Base-by-base conservation (phyloP, 1,140 invertebrate species). In the Maniola jurtina region DNA sequence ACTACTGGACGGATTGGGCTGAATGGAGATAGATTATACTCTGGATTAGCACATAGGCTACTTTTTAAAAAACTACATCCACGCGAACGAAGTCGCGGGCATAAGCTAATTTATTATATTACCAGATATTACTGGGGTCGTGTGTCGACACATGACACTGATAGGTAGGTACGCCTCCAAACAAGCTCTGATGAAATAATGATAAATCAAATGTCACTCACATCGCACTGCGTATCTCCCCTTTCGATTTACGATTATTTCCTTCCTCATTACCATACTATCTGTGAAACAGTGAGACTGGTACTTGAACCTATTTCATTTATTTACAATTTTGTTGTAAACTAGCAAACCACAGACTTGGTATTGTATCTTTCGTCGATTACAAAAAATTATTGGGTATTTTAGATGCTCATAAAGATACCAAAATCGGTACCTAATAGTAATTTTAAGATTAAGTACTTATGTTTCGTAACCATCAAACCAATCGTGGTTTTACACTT, bases 81-180 rank as follows among this genome's bases (percentile, higher is more conserved):
- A n/a, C n/a, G n/a, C n/a, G n/a, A n/a, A n/a, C n/a, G n/a, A n/a
- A n/a, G n/a, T n/a, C n/a, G n/a, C n/a, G n/a, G 55, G 66, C 80
- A 82, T 82, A 78, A 76, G 77, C 78, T 71, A 78, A 81, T 86
- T 73, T 77, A 83, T 83, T 84, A 66, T 71, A 62, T 73, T 75
- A 72, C 69, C 59, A 33, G 64, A 65, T 74, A 65, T 68, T 61
- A 56, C 52, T 15, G 60, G 73, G 72, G 75, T 80, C 76, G 67
- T 68, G 54, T 77, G 73, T 75, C 71, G 64, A 61, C 62, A 64
- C 40, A 64, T 50, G 66, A 64, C 47, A 71, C 60, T 34, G 60
- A 40, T 58, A 36, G 40, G 33, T 33, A 45, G 7, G 38, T 40
- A 62, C 54, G 40, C 16, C 34, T 34, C 47, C 61, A 42, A 65